phyloP scores from a whole-genome alignment of 2,113 vertebrate species.

The Bagarius yarrelli region DNA sequence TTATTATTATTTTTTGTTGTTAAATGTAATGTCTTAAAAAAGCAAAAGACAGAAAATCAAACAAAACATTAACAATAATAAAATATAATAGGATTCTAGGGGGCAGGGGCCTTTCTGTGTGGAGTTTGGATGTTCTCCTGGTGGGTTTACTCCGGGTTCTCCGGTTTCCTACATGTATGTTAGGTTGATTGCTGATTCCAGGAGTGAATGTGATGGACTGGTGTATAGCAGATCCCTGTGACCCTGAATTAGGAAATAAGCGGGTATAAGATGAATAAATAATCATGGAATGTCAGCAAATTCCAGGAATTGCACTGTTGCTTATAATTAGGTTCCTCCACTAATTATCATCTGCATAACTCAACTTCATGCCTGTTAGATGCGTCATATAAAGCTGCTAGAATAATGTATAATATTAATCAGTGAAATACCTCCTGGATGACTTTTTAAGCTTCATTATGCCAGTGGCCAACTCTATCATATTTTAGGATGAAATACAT shows the following conservation, averaged over 20 bases:
- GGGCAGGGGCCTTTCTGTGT: too few species aligned
- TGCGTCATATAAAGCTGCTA: not conserved
- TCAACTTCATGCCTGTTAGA: not conserved
- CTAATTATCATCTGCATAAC: not conserved
- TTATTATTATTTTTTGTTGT: not conserved
- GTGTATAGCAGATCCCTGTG: too few species aligned
- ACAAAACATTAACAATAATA: not conserved
- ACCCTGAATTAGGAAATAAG: too few species aligned
- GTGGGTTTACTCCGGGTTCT: too few species aligned
- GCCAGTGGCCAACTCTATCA: not conserved
- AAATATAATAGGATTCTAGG: too few species aligned
- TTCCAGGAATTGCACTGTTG: not conserved
- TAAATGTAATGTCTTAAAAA: not conserved
- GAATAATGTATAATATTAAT: not conserved
- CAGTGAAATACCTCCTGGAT: not conserved
- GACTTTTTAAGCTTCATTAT: not conserved
- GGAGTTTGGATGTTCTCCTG: too few species aligned
- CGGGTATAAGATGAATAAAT: too few species aligned
- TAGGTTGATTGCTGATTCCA: too few species aligned
- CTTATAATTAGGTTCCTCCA: not conserved
- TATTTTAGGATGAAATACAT: not conserved
- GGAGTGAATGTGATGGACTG: too few species aligned
- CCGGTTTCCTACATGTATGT: too few species aligned
- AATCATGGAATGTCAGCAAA: not conserved
- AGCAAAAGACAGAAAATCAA: not conserved